Evolutionary conservation across 2,888 invertebrate genomes (phyloP).

Genomic region (Leucozona laternaria): DNA sequence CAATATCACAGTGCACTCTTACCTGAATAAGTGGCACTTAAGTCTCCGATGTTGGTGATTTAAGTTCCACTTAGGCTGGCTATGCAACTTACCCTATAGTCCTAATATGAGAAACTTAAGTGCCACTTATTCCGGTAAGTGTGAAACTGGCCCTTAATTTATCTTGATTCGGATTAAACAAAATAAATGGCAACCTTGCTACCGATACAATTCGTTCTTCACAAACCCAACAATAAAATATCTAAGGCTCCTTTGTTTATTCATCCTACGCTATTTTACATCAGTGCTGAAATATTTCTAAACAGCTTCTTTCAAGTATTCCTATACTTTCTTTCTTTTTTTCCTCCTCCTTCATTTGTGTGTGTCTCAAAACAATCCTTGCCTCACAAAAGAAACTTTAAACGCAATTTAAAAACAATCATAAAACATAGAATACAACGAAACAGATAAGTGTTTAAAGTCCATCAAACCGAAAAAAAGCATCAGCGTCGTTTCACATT

Average conservation of each 20-base stretch:
- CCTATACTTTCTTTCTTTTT: not conserved
- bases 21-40: no score
- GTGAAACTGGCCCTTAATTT: no score
- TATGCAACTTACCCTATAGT: no score
- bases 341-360: not conserved
- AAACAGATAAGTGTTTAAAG: constrained; percentile 2
- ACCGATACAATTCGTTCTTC: no score
- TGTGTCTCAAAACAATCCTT: not conserved
- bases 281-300: not conserved
- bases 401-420: not conserved
- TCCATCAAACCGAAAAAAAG: not conserved
- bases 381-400: not conserved
- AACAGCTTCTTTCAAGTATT: not conserved
- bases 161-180: no score
- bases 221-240: no score
- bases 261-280: not conserved
- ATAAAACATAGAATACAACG: not conserved
- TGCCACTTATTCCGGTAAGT: no score
- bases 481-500: constrained; percentile 38
- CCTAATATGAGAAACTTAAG: no score
- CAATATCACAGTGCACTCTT: no score
- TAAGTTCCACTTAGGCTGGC: no score
- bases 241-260: not conserved
- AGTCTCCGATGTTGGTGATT: no score
- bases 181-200: no score